phyloP scores from a whole-genome alignment of 2,888 invertebrate species.

The Pseudeuparius sepicola region DNA sequence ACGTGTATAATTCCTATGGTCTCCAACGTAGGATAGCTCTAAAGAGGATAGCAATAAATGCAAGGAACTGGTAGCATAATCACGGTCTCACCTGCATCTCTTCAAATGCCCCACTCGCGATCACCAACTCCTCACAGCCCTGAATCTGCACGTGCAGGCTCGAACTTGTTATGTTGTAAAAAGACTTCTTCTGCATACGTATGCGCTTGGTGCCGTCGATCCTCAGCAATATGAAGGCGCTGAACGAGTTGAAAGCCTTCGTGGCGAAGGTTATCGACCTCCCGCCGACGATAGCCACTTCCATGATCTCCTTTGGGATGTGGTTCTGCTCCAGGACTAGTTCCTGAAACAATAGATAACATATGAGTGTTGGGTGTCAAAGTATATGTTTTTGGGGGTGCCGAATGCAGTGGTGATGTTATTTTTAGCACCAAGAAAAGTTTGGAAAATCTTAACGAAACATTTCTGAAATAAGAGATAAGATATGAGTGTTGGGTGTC shows the following conservation, averaged over 20 bases:
- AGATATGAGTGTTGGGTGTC: no score
- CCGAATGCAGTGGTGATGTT: neutral
- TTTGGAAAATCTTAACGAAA: no score
- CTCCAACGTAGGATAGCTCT: slow-evolving; percentile 53
- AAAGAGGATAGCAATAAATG: no score
- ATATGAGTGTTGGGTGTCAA: no score
- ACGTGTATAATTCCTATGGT: slow-evolving; percentile 50
- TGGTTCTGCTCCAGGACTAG: slow-evolving; percentile 42
- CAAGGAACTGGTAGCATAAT: no score
- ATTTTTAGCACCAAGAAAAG: no score
- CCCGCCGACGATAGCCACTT: slow-evolving; percentile 48
- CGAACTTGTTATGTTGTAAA: slow-evolving; percentile 49
- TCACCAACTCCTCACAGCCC: slow-evolving; percentile 47
- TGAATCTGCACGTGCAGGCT: slow-evolving; percentile 51
- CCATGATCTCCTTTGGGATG: slow-evolving; percentile 49
- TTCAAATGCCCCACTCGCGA: slow-evolving; percentile 55
- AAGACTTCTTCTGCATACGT: slow-evolving; percentile 49
- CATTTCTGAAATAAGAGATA: no score
- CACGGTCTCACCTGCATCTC: slow-evolving; percentile 44
- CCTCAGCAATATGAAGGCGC: slow-evolving; percentile 45
- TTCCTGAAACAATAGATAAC: slow-evolving; percentile 38
- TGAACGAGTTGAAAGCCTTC: slow-evolving; percentile 47
- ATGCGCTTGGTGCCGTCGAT: slow-evolving; percentile 45
- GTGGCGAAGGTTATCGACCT: slow-evolving; percentile 45
- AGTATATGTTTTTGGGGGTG: slow-evolving; percentile 4